Base-by-base conservation (phyloP, 2,113 vertebrate genomes). In the Pavo muticus region DNA sequence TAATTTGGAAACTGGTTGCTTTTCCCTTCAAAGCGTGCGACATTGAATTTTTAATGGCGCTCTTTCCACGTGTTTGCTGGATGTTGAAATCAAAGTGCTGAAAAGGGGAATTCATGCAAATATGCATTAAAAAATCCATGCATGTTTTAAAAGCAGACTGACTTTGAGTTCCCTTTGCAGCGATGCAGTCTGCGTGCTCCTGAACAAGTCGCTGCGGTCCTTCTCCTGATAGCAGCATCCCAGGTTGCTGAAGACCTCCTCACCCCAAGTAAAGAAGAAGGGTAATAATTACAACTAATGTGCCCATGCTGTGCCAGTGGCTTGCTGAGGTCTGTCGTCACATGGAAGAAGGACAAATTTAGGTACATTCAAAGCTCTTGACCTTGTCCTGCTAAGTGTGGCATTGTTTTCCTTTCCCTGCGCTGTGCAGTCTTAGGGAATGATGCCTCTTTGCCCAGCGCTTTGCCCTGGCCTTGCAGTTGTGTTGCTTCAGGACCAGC, bases 361-460 rank as follows among this genome's bases (percentile, higher is more conserved):
- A 32, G 39, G 61, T 45, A 5, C 10, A 2, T 52, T 59, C 21
- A 15, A 10, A 90, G 30, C 54, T 64, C n/a, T 73, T 37, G 29
- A 32, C 18, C 47, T 47, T 12, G 37, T 84, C 78, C 3, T 0
- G 25, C 12, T 11, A 6, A 64, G 17, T 0, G 7, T 11, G 29
- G 6, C 0, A 0, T 6, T 24, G 10, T 61, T 89, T 40, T 42
- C 74, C 45, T 76, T 39, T 57, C 30, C 50, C 37, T 25, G 17
- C 4, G 1, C 14, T 25, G 17, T 5, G 1, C 14, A 13, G 52
- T 39, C 9, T 4, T n/a, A 8, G 16, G 17, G 63, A 74, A 10
- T 0, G 3, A 10, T 32, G 18, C 23, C 68, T 83, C 32, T 23
- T 7, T 6, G 16, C 29, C 1, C 0, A 0, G 21, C 16, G 40